A percentile compares a stretch with the other conserved stretches of the same genome.
Conservation (phyloP, 2,797 vertebrate species). For the Anniella stebbinsi region DNA sequence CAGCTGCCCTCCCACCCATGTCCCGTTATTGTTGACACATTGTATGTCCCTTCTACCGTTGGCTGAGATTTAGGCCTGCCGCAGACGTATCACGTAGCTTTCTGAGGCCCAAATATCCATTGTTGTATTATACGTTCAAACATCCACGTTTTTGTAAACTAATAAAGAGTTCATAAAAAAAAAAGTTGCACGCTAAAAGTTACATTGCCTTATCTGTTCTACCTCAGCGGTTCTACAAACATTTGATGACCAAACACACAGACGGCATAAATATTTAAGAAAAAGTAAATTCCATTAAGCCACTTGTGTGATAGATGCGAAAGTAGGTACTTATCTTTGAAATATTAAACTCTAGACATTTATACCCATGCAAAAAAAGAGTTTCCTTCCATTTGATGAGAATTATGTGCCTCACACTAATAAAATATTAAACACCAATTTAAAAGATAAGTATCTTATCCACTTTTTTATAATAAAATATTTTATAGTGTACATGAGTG, state of each 20-base stretch:
- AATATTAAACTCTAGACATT: conserved; percentile 89
- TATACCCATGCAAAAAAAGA: conserved; percentile 85
- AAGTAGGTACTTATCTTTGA: conserved; percentile 85
- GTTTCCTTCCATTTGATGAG: conserved; percentile 87
- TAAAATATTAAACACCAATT: conserved; percentile 94
- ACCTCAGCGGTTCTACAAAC: conserved; percentile 83
- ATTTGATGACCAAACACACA: conserved; percentile 84
- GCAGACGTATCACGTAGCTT: too few relatives aligned
- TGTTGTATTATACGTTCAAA: too few relatives aligned
- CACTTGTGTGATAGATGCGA: conserved; percentile 80
- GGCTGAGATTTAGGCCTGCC: too few relatives aligned
- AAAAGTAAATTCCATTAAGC: conserved; percentile 86
- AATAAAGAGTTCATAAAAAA: conserved; percentile 9
- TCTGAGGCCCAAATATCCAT: conserved; percentile 23
- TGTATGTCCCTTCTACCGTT: too few relatives aligned
- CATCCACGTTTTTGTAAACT: conserved; percentile 5
- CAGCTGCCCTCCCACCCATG: too few relatives aligned
- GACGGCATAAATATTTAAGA: conserved; percentile 85
- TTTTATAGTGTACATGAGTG: conserved; percentile 81
- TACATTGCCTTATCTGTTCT: conserved; percentile 59
- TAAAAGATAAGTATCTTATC: conserved; percentile 89
- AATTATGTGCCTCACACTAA: conserved; percentile 88
- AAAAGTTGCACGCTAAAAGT: conserved; percentile 10
- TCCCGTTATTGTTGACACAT: too few relatives aligned
- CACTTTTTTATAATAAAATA: conserved; percentile 88